Base-by-base conservation (phyloP, 2,113 vertebrate species). In the Syngnathus typhle region DNA sequence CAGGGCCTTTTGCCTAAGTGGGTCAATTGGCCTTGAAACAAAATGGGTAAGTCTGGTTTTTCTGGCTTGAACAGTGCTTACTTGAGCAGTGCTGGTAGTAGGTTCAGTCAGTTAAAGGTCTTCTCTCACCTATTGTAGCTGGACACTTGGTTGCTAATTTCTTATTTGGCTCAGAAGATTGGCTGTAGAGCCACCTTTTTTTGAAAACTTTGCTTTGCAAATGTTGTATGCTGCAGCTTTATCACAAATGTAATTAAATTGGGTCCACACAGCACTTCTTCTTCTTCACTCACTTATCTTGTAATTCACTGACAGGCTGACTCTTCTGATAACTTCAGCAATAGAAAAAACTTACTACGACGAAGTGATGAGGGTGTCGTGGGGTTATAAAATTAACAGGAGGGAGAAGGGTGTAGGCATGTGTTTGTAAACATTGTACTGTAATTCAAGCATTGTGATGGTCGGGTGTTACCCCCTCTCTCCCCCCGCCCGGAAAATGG, bases 1-100 rank as follows among this genome's bases (percentile, higher is more conserved):
- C 16, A 60, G 39, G 32, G 56, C 56, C 56, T 59, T 59, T 59
- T 59, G 56, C 56, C 56, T 59, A 5, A 59, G 56, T 16, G 56
- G 55, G 56, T 38, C 56, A 59, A 37, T 37, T 59, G 32, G 56
- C 32, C 56, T 59, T 37, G 15, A 59, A 11, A 59, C 56, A 59
- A 37, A 59, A 59, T 49, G 47, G 1, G 47, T 49, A 18, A 49
- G 47, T 49, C 47, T 19, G 5, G 47, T 7, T 19, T 49, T 18
- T 19, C 16, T 49, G 18, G 4, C 47, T 49, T 18, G 18, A 18
- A 16, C 47, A 19, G 2, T 58, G 11, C 55, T 58, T 4, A 10
- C 10, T 58, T 10, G 6, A 58, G 55, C 15, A 18, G 15, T 49
- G 46, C 15, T 44, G 43, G 13, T 4, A 49, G 21, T 58, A 23